These are phyloP conservation scores for Neogobius melanostomus DNA, from an alignment of 2,113 vertebrate species.

Conservation along the genomic window DNA sequence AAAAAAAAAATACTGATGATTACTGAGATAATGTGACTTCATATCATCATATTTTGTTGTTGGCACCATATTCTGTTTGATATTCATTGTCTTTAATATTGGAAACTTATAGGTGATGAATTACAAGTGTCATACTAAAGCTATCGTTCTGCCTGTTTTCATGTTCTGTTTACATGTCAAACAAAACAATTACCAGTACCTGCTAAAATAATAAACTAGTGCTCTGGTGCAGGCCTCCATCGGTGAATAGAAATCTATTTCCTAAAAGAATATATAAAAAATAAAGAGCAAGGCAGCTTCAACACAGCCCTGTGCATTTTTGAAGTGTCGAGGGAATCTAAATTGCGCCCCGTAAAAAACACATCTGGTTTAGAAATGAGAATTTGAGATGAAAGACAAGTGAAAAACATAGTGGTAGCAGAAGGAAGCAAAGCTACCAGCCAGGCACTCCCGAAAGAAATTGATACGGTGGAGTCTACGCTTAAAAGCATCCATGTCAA, in stretches of 20 bases:
- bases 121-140: too few species aligned
- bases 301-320: slow-evolving; percentile 57
- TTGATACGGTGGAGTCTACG: neutral
- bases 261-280: neutral
- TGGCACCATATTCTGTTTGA: neutral
- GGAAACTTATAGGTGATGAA: too few species aligned
- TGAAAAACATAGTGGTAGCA: slow-evolving; percentile 41
- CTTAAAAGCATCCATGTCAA: neutral
- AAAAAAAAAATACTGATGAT: too few species aligned
- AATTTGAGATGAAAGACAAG: slow-evolving; percentile 23
- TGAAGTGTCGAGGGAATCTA: slow-evolving; percentile 57
- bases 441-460: slow-evolving; percentile 29
- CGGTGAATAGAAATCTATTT: slow-evolving; percentile 6
- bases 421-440: slow-evolving; percentile 45
- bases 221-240: slow-evolving; percentile 10
- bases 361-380: slow-evolving; percentile 76
- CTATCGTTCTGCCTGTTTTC: too few species aligned
- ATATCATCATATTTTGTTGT: too few species aligned
- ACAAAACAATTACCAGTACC: too few species aligned
- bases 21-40: too few species aligned
- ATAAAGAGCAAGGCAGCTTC: slow-evolving; percentile 33
- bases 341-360: slow-evolving; percentile 73
- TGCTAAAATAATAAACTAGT: slow-evolving; percentile 1
- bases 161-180: too few species aligned
- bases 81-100: too few species aligned